A percentile compares a stretch with the other conserved stretches of the same genome.
These are phyloP conservation scores for Gibbula magus DNA, from an alignment of 2,888 invertebrate genomes.

Conservation along the genomic window DNA sequence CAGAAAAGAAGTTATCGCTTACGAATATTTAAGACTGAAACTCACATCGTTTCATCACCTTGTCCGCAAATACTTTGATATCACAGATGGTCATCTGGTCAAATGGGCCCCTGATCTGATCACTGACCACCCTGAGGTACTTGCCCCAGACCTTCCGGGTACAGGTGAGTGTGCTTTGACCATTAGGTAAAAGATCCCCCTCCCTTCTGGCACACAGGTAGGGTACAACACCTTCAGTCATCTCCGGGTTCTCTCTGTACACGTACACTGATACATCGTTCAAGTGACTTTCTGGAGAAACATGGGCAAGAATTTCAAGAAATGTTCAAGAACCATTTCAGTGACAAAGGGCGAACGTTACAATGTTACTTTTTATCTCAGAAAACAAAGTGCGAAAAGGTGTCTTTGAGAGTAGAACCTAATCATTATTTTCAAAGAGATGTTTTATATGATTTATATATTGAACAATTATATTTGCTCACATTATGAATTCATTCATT, in stretches of 20 bases:
- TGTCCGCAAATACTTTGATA: not conserved
- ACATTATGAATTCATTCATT: too few relatives aligned
- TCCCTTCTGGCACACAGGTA: not conserved
- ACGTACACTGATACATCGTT: not conserved
- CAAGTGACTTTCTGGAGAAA: not conserved
- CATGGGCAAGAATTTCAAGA: too few relatives aligned
- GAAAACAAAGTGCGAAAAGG: too few relatives aligned
- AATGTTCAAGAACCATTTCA: too few relatives aligned
- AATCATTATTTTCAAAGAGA: too few relatives aligned
- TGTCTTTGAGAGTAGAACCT: too few relatives aligned
- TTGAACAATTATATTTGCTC: too few relatives aligned
- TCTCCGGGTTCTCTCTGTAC: not conserved
- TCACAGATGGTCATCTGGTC: conserved; percentile 4
- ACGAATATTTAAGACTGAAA: too few relatives aligned
- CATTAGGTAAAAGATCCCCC: not conserved
- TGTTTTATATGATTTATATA: too few relatives aligned
- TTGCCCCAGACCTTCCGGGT: not conserved
- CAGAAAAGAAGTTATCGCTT: too few relatives aligned
- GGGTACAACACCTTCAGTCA: not conserved
- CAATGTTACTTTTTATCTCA: too few relatives aligned
- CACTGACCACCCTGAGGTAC: not conserved
- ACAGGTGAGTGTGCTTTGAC: not conserved
- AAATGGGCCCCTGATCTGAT: not conserved
- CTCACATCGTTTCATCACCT: not conserved
- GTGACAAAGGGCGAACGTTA: too few relatives aligned